Evolutionary conservation across 2,888 invertebrate species (phyloP).

Genomic region (Apoderus coryli): DNA sequence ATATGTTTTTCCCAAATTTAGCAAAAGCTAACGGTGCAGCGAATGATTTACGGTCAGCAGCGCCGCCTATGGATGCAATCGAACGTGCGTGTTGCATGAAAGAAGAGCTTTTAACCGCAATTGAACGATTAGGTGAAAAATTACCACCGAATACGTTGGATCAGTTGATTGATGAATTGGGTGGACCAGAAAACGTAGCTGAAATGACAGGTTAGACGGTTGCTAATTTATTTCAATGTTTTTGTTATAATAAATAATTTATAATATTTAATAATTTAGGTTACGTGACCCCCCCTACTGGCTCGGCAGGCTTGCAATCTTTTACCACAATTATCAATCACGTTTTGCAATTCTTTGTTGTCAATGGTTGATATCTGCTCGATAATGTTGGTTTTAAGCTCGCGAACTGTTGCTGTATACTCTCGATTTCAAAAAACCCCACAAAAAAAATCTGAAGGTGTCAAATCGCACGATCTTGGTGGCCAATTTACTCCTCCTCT

Average conservation of each 20-base stretch:
- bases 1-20: slow-evolving; percentile 6
- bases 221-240: neutral
- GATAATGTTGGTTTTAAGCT: too few relatives aligned
- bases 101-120: slow-evolving; percentile 69
- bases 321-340: too few relatives aligned
- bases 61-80: slow-evolving; percentile 69
- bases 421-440: too few relatives aligned
- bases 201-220: slow-evolving; percentile 85
- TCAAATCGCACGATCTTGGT: too few relatives aligned
- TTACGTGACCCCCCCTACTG: too few relatives aligned
- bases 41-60: slow-evolving; percentile 31
- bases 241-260: neutral
- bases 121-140: slow-evolving; percentile 66
- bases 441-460: too few relatives aligned
- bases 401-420: too few relatives aligned
- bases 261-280: neutral
- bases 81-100: slow-evolving; percentile 88
- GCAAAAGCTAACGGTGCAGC: slow-evolving; percentile 27
- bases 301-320: too few relatives aligned
- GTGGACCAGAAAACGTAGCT: slow-evolving; percentile 95
- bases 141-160: slow-evolving; percentile 96
- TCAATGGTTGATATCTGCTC: too few relatives aligned
- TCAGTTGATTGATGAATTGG: slow-evolving; percentile 94
- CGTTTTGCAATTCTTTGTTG: too few relatives aligned
- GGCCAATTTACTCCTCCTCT: too few relatives aligned